Evolutionary conservation across 2,888 invertebrate genomes (phyloP), one percentile per base, ranked within the genome.

Genomic region (Micoletzkya japonica): DNA sequence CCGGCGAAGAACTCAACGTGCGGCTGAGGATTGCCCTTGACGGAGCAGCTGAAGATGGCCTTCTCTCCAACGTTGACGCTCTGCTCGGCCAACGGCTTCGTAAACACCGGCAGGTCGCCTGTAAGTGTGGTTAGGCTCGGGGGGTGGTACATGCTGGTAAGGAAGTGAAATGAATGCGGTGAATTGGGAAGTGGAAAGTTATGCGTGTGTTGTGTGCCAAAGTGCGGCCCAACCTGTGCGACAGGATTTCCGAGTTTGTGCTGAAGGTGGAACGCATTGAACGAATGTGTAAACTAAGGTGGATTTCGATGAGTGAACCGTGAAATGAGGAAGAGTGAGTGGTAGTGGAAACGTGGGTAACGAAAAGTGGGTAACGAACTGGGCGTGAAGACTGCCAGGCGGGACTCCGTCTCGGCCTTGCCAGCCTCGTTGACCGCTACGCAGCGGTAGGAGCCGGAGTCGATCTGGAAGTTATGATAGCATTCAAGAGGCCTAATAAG

Each of bases 391-490:
- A 66, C 64, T 10, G 64, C 36, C 7, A 66, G 37, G 70, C 74
- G 76, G 26, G 83, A 80, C 58, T 75, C 76, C 0, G 83, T 83
- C 64, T 80, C 74, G 2, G 79, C 72, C 34, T 74, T 82, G 56
- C 85, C 85, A 28, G 80, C 80, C 2, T 70, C 73, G 71, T 85
- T 86, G 70, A 82, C 81, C 20, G 84, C 85, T 32, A 84, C 79
- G 70, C 82, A 82, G 4, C 54, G 67, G 59, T 79, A 81, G 0
- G 54, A 57, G 54, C 81, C 64, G 83, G 86, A 50, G 56, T 78
- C 52, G 37, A 50, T 70, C 0, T 92, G 92, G n/a, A 89, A 89
- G n/a, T n/a, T n/a, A n/a, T n/a, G n/a, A n/a, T n/a, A n/a, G n/a
- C n/a, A n/a, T n/a, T n/a, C n/a, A n/a, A n/a, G n/a, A n/a, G n/a